These are phyloP conservation scores for Aldabrachelys gigantea DNA, from an alignment of 2,113 vertebrate species.

Conservation along the genomic window DNA sequence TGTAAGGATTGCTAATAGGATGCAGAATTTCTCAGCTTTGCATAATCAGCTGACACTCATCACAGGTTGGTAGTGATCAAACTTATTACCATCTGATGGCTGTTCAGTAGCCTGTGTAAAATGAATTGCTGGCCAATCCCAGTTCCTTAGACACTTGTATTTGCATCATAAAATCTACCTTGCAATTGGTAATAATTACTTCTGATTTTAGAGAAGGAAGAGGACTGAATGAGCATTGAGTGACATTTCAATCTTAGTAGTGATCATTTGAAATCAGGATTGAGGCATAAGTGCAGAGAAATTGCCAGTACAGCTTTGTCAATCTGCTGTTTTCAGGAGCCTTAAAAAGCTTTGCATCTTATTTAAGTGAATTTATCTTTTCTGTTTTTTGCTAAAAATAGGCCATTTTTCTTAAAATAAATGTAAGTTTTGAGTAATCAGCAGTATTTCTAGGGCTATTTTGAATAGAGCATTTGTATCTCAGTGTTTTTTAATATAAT, in stretches of 20 bases:
- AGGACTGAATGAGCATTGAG: slow-evolving; percentile 22
- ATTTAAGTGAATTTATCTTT: neutral
- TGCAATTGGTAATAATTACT: slow-evolving; percentile 41
- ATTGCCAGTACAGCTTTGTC: neutral
- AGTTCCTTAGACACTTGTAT: neutral
- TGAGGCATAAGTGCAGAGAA: neutral
- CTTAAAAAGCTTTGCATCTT: neutral
- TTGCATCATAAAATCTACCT: neutral
- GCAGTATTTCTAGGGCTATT: neutral
- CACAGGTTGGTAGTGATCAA: slow-evolving; percentile 51
- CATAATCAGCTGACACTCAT: slow-evolving; percentile 63
- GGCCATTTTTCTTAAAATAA: neutral
- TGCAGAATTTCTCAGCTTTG: slow-evolving; percentile 60
- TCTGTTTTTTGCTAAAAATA: neutral
- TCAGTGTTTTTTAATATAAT: neutral
- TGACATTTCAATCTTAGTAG: slow-evolving; percentile 34
- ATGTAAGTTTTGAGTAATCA: neutral
- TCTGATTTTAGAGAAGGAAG: neutral
- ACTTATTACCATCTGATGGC: slow-evolving; percentile 54
- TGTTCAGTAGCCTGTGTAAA: neutral
- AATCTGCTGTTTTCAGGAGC: neutral
- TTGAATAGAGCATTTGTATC: neutral
- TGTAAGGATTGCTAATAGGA: slow-evolving; percentile 58
- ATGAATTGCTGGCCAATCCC: slow-evolving; percentile 15
- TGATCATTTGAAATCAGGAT: slow-evolving; percentile 42